Evolutionary conservation across 2,113 vertebrate genomes (phyloP).

Genomic region (Galbula dea): DNA sequence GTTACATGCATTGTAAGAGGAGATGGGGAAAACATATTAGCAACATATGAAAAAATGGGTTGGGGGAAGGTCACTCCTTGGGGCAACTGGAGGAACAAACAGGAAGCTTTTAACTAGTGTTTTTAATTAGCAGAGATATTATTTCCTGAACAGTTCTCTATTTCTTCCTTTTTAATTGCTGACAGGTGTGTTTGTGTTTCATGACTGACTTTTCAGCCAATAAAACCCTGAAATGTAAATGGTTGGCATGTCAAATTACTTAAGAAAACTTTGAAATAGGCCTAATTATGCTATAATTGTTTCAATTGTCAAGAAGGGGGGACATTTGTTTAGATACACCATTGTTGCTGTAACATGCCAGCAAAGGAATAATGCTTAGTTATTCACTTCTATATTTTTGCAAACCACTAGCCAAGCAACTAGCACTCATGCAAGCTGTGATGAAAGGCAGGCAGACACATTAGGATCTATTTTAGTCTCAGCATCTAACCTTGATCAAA

Average conservation of each 20-base stretch:
- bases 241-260: constrained; percentile 80
- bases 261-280: constrained; percentile 83
- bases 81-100: constrained; percentile 83
- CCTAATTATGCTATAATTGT: constrained; percentile 76
- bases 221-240: constrained; percentile 81
- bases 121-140: constrained; percentile 98
- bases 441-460: constrained; percentile 4
- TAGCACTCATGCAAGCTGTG: not conserved
- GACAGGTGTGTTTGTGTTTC: constrained; percentile 93
- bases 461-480: constrained; percentile 27
- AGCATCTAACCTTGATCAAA: constrained; percentile 12
- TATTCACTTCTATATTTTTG: not conserved
- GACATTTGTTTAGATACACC: constrained; percentile 22
- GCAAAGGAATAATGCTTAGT: constrained; percentile 12
- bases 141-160: constrained; percentile 92
- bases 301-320: constrained; percentile 59
- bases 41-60: constrained; percentile 62
- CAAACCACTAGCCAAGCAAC: not conserved
- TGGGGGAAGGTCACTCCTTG: constrained; percentile 75
- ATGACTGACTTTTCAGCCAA: constrained; percentile 79
- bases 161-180: constrained; percentile 93
- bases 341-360: constrained; percentile 16
- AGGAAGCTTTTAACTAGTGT: constrained; percentile 99
- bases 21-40: constrained; percentile 43
- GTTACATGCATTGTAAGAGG: not conserved